Conservation (phyloP, 2,113 vertebrate genomes). For the Sinocyclocheilus maitianheensis region DNA sequence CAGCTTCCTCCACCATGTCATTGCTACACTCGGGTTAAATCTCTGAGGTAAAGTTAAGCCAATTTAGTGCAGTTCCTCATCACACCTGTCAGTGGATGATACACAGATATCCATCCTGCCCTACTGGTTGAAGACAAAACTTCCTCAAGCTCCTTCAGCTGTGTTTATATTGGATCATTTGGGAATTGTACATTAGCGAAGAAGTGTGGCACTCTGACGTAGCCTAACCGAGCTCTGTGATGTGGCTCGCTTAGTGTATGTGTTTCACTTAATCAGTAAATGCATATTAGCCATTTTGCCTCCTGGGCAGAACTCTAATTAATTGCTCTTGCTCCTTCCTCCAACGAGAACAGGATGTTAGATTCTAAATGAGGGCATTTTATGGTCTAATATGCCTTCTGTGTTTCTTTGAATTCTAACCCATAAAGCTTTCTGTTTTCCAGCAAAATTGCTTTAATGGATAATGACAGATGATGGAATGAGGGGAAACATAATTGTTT, state of each 20-base stretch:
- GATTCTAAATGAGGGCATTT: slow-evolving; percentile 42
- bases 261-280: slow-evolving; percentile 44
- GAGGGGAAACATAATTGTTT: neutral
- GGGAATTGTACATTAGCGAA: slow-evolving; percentile 26
- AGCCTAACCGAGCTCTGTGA: neutral
- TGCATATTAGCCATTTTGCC: slow-evolving; percentile 48
- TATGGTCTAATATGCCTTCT: slow-evolving; percentile 43
- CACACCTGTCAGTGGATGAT: slow-evolving; percentile 49
- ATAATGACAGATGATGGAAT: slow-evolving; percentile 7
- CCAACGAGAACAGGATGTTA: slow-evolving; percentile 40
- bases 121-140: slow-evolving; percentile 26
- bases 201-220: neutral
- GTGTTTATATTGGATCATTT: slow-evolving; percentile 22
- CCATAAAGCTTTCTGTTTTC: slow-evolving; percentile 19
- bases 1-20: neutral
- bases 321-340: slow-evolving; percentile 45
- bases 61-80: slow-evolving; percentile 35
- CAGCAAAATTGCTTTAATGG: slow-evolving; percentile 21
- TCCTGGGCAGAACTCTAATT: slow-evolving; percentile 41
- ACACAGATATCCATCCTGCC: slow-evolving; percentile 45
- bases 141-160: slow-evolving; percentile 42
- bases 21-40: neutral
- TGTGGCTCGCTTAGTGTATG: neutral
- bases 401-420: slow-evolving; percentile 28
- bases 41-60: slow-evolving; percentile 22